Base-by-base conservation (phyloP, 2,888 invertebrate species). In the Octonoba sinensis region DNA sequence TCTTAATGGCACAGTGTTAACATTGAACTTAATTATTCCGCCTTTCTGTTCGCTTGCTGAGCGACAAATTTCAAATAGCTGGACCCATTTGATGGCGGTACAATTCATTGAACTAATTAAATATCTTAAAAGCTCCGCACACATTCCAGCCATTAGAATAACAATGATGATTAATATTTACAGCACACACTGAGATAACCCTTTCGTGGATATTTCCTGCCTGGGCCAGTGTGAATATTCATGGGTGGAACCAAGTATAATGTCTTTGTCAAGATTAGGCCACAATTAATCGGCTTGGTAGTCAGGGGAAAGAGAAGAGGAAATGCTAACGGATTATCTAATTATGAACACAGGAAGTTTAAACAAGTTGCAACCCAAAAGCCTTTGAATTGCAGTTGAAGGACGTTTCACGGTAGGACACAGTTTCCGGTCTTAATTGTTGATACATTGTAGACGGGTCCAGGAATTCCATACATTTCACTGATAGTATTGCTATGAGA, bases 21-120 rank as follows among this genome's bases (percentile, higher is more conserved):
- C 36, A 36, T 36, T 36, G 36, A 36, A 36, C 36, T 36, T 36
- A 36, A 36, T 36, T 36, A 36, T 36, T 36, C 36, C 36, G 3
- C 36, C 36, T 36, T 36, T 36, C 36, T 36, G 36, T 36, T 36
- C 36, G 36, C 36, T 36, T 36, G 3, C 36, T 11, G 4, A 36
- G 36, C 36, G 36, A 36, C 36, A 36, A 36, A 36, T 36, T 36
- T 36, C 36, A 36, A 36, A 36, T 36, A 36, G 36, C 36, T 8
- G 36, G 36, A 11, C 36, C 36, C 36, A 36, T 36, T 36, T 36
- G 36, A 36, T 36, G 36, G 36, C 36, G 36, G 36, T 36, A 60
- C 75, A 75, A 75, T 75, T 75, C 69, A 77, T 77, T 77, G 65
- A 70, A 70, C 69, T 77, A 77, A 77, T 77, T 77, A 77, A 77